Evolutionary conservation across 2,113 vertebrate species (phyloP), one percentile per base, ranked within the genome.

Genomic region (Gorilla gorilla): DNA sequence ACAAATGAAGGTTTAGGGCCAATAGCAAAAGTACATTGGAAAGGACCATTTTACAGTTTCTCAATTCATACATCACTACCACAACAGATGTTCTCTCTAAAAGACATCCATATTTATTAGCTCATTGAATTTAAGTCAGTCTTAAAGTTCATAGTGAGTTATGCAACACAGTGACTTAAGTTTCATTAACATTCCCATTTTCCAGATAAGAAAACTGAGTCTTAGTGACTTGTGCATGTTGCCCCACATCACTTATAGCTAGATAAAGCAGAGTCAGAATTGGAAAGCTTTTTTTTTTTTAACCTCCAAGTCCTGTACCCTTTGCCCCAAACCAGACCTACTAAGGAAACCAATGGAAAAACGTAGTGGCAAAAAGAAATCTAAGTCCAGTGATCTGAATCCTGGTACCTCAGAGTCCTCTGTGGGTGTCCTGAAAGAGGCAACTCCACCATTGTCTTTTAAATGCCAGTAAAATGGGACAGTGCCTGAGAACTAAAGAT

Each of bases 1-100:
- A 59, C 73, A 90, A 94, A 92, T 88, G 94, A 92, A 97, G 89
- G 79, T 96, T 96, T 94, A 89, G 61, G 38, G 61, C 68, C 70
- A 93, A 68, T 2, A 52, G 83, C 64, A 86, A 94, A 97, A 93
- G 55, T 59, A 64, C 25, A 66, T 40, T 68, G 30, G 59, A 81
- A 95, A 96, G 81, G 30, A 48, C 40, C 70, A 50, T 57, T 94
- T 91, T 76, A 48, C 55, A 48, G 79, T 27, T 30, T 81, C 70
- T 96, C 9, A 76, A 5, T 68, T 89, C 88, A 50, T 52, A 45
- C 9, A 75, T 48, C 57, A 78, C 45, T 8, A 88, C 22, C 1
- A 68, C 40, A 35, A 96, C 45, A 5, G 52, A 66, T 18, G 40
- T 93, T 52, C 59, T 87, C 8, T 40, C 35, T 38, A 32, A 91